A percentile compares a stretch with the other conserved stretches of the same genome.
Conservation (phyloP, 2,797 vertebrate genomes). For the Mastacembelus armatus region DNA sequence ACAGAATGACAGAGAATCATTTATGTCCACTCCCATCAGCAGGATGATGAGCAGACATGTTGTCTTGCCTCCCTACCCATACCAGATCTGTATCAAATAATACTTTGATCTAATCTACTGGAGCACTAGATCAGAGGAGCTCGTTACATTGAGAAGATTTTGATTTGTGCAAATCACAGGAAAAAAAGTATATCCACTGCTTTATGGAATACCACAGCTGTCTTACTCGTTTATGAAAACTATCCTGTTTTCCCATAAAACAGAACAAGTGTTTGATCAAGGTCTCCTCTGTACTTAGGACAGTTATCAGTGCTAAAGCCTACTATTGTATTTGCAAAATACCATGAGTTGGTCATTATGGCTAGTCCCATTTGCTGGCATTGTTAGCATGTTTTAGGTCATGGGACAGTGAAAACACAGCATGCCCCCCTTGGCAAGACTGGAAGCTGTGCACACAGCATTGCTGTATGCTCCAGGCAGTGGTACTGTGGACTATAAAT, state of each 20-base stretch:
- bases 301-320: too few relatives aligned
- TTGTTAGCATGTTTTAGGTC: slow-evolving; percentile 24
- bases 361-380: not conserved
- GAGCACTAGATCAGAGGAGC: not conserved
- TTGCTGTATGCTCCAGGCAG: slow-evolving; percentile 21
- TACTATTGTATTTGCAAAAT: too few relatives aligned
- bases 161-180: not conserved
- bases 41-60: slow-evolving; percentile 4
- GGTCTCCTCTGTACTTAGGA: too few relatives aligned
- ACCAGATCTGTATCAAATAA: slow-evolving; percentile 15
- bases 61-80: not conserved
- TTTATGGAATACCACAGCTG: too few relatives aligned
- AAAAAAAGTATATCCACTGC: too few relatives aligned
- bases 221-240: too few relatives aligned
- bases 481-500: slow-evolving; percentile 29
- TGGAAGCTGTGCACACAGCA: slow-evolving; percentile 12
- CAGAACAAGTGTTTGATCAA: too few relatives aligned
- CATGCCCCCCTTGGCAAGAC: not conserved
- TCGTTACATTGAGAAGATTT: not conserved
- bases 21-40: slow-evolving; percentile 4
- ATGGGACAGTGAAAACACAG: slow-evolving; percentile 22
- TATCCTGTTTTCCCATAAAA: too few relatives aligned
- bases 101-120: slow-evolving; percentile 8
- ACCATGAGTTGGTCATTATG: not conserved
- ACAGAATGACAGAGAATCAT: slow-evolving; percentile 2